A percentile compares a stretch with the other conserved stretches of the same genome.
Conservation (phyloP, 2,888 invertebrate genomes). For the Incurvaria masculella region DNA sequence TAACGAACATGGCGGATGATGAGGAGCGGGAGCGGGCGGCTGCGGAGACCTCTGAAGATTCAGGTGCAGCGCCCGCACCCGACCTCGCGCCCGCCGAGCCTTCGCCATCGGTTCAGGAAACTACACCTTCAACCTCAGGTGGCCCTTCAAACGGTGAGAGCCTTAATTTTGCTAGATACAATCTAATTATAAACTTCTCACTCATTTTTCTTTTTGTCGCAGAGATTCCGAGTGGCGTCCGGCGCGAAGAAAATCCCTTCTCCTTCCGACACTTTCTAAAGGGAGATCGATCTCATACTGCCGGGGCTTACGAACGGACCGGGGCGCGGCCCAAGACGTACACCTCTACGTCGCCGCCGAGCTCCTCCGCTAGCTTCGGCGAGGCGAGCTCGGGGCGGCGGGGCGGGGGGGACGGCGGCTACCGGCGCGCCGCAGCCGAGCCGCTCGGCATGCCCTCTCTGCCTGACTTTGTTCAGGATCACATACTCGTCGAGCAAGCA, state of each 20-base stretch:
- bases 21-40: not conserved
- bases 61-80: not conserved
- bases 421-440: constrained; percentile 44
- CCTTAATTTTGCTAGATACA: not conserved
- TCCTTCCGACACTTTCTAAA: constrained; percentile 84
- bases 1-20: not conserved
- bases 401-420: constrained; percentile 39
- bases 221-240: constrained; percentile 43
- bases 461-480: constrained; percentile 89
- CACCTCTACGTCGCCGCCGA: constrained; percentile 42
- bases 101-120: not conserved
- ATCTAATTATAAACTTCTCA: not conserved
- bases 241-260: constrained; percentile 73
- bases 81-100: not conserved
- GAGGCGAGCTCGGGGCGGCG: constrained; percentile 27
- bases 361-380: constrained; percentile 43
- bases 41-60: not conserved
- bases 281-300: constrained; percentile 56
- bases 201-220: constrained; percentile 26
- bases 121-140: not conserved
- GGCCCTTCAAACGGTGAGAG: not conserved
- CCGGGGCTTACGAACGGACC: constrained; percentile 61
- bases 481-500: constrained; percentile 77
- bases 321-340: constrained; percentile 78
- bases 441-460: constrained; percentile 61